Percentiles rank a stretch among this genome's conserved stretches.
These are phyloP conservation scores for Ahaetulla prasina DNA, from an alignment of 2,113 vertebrate genomes.

Conservation along the genomic window DNA sequence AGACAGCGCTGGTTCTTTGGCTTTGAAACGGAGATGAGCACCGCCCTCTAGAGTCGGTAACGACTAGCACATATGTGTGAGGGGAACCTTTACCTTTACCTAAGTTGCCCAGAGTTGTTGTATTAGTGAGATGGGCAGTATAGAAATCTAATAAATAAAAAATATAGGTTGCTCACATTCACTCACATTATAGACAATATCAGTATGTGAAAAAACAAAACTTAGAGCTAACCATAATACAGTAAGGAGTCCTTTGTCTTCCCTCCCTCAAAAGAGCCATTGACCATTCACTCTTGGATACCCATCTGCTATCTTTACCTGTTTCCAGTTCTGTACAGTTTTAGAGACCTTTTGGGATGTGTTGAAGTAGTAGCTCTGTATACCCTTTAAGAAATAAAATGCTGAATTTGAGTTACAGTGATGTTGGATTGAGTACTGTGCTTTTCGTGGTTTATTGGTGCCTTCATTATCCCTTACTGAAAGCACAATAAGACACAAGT, in stretches of 20 bases:
- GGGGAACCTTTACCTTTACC: too few relatives aligned
- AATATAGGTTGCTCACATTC: background rate
- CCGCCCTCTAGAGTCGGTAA: too few relatives aligned
- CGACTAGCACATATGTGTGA: too few relatives aligned
- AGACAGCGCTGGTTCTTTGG: too few relatives aligned
- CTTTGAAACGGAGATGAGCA: too few relatives aligned
- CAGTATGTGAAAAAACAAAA: background rate
- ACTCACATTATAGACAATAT: background rate
- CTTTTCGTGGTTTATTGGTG: background rate
- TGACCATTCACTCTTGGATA: background rate
- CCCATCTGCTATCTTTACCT: background rate
- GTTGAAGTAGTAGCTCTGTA: background rate
- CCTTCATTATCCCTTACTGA: background rate
- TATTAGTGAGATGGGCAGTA: background rate
- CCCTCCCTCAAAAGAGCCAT: background rate
- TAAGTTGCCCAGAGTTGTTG: background rate
- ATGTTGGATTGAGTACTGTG: background rate
- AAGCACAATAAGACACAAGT: background rate
- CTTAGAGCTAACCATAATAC: background rate
- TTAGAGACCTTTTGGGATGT: background rate
- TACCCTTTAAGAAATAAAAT: background rate
- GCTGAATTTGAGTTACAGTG: background rate
- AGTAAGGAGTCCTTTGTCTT: background rate
- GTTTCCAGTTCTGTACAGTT: background rate
- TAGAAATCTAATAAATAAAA: background rate